A percentile compares a stretch with the other conserved stretches of the same genome.
Evolutionary conservation across 2,888 invertebrate species (phyloP).

Genomic region (Aquatica leii): DNA sequence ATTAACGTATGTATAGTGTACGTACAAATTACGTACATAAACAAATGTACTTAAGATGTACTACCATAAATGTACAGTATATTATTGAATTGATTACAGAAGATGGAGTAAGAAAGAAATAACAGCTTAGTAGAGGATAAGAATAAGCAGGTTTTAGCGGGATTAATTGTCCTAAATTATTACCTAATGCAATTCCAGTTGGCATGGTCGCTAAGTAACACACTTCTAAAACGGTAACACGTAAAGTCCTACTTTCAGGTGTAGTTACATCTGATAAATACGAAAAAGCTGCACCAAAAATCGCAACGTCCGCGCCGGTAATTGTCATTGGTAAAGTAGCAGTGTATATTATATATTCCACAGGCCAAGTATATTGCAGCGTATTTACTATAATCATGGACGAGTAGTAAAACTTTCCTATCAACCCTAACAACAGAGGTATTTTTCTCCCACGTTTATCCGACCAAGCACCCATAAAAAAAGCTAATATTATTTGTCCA

Average conservation of each 20-base stretch:
- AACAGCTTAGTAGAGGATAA: too few species aligned
- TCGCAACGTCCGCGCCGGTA: conserved; percentile 81
- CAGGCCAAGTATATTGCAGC: conserved; percentile 67
- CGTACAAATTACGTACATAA: too few species aligned
- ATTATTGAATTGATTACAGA: too few species aligned
- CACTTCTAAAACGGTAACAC: conserved; percentile 84
- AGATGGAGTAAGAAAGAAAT: too few species aligned
- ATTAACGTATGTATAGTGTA: too few species aligned
- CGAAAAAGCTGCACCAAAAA: conserved; percentile 80
- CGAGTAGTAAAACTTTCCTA: conserved; percentile 80
- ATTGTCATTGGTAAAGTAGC: conserved; percentile 80
- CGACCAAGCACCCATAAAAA: conserved; percentile 84
- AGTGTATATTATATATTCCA: conserved; percentile 77
- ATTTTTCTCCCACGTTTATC: conserved; percentile 81
- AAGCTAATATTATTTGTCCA: conserved; percentile 77
- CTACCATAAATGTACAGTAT: too few species aligned
- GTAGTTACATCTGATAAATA: conserved; percentile 83
- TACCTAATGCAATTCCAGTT: conserved; percentile 78
- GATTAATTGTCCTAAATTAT: too few species aligned
- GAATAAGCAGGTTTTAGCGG: too few species aligned
- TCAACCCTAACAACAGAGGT: conserved; percentile 74
- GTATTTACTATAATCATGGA: conserved; percentile 77
- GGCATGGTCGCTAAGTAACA: conserved; percentile 86
- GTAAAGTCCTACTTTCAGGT: conserved; percentile 73
- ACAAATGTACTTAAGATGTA: too few species aligned